Evolutionary conservation across 2,113 vertebrate genomes (phyloP).

Genomic region (Aegithalos caudatus): DNA sequence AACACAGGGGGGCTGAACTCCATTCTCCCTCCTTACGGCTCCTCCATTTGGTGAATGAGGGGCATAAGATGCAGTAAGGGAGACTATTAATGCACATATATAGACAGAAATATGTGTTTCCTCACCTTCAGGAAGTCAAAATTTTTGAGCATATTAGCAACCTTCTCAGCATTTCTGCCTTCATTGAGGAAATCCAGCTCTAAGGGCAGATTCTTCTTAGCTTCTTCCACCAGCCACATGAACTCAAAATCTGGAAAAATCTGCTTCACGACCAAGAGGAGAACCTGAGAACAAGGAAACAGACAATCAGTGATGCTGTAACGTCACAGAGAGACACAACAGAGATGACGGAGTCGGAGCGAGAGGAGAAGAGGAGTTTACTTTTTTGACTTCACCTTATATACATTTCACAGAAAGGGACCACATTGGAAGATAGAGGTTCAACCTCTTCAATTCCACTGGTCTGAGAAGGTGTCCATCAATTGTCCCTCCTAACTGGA

Average conservation of each 20-base stretch:
- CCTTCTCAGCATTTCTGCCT: conserved; percentile 90
- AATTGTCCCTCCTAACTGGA: too few species aligned
- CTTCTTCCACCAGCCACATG: conserved; percentile 97
- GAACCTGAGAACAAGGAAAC: conserved; percentile 74
- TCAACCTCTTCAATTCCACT: too few species aligned
- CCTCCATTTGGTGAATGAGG: neutral
- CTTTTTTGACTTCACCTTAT: too few species aligned
- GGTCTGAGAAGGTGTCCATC: too few species aligned
- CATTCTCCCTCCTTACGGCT: neutral
- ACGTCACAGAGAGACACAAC: too few species aligned
- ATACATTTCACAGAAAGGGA: too few species aligned
- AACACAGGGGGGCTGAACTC: neutral
- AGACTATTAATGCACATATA: neutral
- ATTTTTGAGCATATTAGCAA: conserved; percentile 84
- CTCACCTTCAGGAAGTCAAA: conserved; percentile 89
- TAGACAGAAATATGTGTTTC: neutral
- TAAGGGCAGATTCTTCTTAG: conserved; percentile 94
- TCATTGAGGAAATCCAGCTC: conserved; percentile 96
- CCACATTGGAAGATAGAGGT: too few species aligned
- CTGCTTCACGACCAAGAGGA: conserved; percentile 84
- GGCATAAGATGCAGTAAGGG: neutral
- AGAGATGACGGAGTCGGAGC: too few species aligned
- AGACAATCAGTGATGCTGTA: too few species aligned
- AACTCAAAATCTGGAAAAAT: conserved; percentile 96
- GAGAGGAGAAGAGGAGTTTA: too few species aligned